A percentile compares a stretch with the other conserved stretches of the same genome.
phyloP scores from a whole-genome alignment of 2,888 invertebrate genomes.

The Cheilosia scutellata region DNA sequence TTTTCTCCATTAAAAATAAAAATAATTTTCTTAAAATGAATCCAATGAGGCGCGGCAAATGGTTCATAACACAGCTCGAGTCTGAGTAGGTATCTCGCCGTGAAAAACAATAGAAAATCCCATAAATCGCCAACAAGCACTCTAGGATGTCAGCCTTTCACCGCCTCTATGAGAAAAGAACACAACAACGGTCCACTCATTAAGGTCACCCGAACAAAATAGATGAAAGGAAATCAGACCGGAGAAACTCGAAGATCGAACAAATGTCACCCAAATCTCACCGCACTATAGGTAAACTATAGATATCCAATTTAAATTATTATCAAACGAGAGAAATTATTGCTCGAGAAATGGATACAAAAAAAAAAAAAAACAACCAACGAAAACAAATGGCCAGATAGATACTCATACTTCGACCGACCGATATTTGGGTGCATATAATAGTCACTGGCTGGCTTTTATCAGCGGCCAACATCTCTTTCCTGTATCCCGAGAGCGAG shows the following conservation, averaged over 20 bases:
- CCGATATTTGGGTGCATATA: constrained; percentile 17
- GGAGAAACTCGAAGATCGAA: constrained; percentile 23
- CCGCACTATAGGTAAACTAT: constrained; percentile 22
- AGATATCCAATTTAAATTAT: constrained; percentile 75
- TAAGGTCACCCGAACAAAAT: constrained; percentile 67
- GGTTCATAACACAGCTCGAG: constrained; percentile 8
- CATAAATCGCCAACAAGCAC: constrained; percentile 63
- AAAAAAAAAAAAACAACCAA: constrained; percentile 1
- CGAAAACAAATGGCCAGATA: constrained; percentile 52
- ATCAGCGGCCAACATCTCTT: constrained; percentile 70
- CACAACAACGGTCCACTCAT: constrained; percentile 54
- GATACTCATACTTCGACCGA: constrained; percentile 25
- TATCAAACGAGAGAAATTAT: constrained; percentile 57
- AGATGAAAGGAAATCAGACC: constrained; percentile 68
- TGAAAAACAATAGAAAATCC: constrained; percentile 34
- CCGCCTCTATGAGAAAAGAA: constrained; percentile 18
- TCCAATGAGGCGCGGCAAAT: constrained; percentile 59
- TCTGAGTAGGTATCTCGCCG: neutral
- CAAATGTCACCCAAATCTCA: constrained; percentile 70
- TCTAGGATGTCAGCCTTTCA: constrained; percentile 61
- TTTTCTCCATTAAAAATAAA: constrained; percentile 26
- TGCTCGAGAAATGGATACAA: constrained; percentile 37
- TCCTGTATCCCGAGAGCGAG: constrained; percentile 65
- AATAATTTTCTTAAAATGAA: constrained; percentile 25
- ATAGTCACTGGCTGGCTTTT: constrained; percentile 46